Base-by-base conservation (phyloP, 2,113 vertebrate genomes). In the Anthoscopus minutus region DNA sequence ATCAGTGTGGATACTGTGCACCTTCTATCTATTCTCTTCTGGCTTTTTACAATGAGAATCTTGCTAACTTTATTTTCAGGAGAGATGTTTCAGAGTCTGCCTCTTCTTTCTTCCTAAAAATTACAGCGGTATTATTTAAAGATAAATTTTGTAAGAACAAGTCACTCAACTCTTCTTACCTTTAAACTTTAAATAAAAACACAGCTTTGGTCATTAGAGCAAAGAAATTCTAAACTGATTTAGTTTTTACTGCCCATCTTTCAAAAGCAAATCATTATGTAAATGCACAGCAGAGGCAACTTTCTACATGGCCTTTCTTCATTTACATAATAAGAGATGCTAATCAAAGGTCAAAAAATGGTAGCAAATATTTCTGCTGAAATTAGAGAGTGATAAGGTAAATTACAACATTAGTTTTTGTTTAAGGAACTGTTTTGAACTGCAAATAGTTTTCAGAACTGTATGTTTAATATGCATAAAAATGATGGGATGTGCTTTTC, bases 311-410 rank as follows among this genome's bases (percentile, higher is more conserved):
- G 50, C 30, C 79, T 91, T 76, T 44, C 69, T 65, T 74, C 9
- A 96, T 96, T 92, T 97, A 81, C 94, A 95, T 96, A 89, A 93
- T 77, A 95, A 97, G 95, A 95, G 81, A 81, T 89, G 58, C n/a
- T 86, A 91, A 77, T 69, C 31, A 56, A 86, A 78, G 42, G 48
- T 89, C 78, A 82, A 48, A 80, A 81, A 85, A 88, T 13, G 19
- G 77, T 73, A 93, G 64, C 28, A 33, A 88, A 92, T n/a, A 51
- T 86, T 93, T 92, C 80, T 81, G 51, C 85, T 50, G 51, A 72
- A 95, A 94, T 84, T 89, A 73, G 67, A 69, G 70, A 70, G 37
- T 14, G 57, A 92, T 64, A 82, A 84, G 58, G 76, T 79, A 94
- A 95, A 94, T 80, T 51, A 93, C 56, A 33, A 84, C 2, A 1